Percentiles rank a stretch among this genome's conserved stretches.
Conservation (phyloP, 1,140 invertebrate genomes). For the Diabrotica undecimpunctata region DNA sequence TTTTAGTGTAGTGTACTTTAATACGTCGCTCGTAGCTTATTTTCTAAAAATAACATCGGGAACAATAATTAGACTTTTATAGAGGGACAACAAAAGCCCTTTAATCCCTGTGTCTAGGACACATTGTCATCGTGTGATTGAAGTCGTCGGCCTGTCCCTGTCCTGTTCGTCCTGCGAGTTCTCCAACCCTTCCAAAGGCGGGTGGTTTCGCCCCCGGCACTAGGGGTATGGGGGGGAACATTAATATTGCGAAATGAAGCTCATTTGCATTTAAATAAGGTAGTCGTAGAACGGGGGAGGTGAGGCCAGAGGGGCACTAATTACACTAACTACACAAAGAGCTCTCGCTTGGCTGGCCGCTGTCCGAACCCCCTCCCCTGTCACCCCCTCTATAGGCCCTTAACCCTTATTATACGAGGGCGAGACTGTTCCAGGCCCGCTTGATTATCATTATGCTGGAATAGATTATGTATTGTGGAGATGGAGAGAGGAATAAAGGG, state of each 20-base stretch:
- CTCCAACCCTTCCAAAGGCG: constrained; percentile 27
- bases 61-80: background rate
- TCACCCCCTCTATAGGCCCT: constrained; percentile 20
- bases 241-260: constrained; percentile 84
- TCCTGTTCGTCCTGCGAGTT: constrained; percentile 4
- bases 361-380: constrained; percentile 37
- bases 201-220: constrained; percentile 19
- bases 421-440: constrained; percentile 18
- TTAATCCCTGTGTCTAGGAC: constrained; percentile 6
- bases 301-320: constrained; percentile 44
- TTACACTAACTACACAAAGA: constrained; percentile 51
- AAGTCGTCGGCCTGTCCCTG: constrained; percentile 7
- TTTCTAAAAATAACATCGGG: background rate
- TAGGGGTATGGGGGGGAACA: constrained; percentile 57
- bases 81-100: background rate
- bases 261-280: constrained; percentile 86
- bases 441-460: constrained; percentile 23
- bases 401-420: constrained; percentile 22
- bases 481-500: background rate
- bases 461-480: constrained; percentile 19
- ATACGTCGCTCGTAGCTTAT: background rate
- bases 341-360: constrained; percentile 46
- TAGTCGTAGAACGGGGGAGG: constrained; percentile 51
- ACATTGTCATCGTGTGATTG: constrained; percentile 19
- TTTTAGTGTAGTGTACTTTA: no score